These are phyloP conservation scores for Xerus inauris DNA, from an alignment of 2,113 vertebrate genomes.

Conservation along the genomic window DNA sequence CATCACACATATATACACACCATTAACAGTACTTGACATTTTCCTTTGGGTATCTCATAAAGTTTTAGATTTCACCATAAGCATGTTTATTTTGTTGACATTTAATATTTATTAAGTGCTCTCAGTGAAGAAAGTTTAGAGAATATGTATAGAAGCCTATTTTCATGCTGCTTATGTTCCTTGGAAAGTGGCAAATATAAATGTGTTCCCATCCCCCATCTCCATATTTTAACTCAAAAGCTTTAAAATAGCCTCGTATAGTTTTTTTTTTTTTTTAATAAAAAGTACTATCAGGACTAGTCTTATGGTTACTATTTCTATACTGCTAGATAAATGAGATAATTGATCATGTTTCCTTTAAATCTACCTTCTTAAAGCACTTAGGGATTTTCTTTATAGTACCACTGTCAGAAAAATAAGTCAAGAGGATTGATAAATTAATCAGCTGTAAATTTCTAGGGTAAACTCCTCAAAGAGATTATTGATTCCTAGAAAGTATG, in stretches of 20 bases:
- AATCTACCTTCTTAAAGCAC: not conserved
- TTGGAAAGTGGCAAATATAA: slow-evolving; percentile 7
- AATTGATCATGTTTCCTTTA: not conserved
- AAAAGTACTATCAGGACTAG: not conserved
- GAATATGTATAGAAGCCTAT: not conserved
- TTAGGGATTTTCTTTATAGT: not conserved
- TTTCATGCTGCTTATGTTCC: not conserved
- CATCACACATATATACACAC: too few relatives aligned
- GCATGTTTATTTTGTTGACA: slow-evolving; percentile 53
- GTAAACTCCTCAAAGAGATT: not conserved
- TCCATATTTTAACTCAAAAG: not conserved
- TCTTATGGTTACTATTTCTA: not conserved
- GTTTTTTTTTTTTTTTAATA: not conserved
- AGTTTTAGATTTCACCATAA: slow-evolving; percentile 32
- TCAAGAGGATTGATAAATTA: slow-evolving; percentile 13
- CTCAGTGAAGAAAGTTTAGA: not conserved
- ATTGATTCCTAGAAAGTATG: not conserved
- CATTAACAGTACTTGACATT: slow-evolving; percentile 49
- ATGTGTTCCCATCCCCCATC: not conserved
- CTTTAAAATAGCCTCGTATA: not conserved
- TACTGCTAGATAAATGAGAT: not conserved
- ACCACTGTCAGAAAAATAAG: not conserved
- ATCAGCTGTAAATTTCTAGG: not conserved
- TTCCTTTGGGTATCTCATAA: slow-evolving; percentile 50
- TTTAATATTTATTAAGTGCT: slow-evolving; percentile 48